Base-by-base conservation (phyloP, 2,113 vertebrate species). In the Columba livia region DNA sequence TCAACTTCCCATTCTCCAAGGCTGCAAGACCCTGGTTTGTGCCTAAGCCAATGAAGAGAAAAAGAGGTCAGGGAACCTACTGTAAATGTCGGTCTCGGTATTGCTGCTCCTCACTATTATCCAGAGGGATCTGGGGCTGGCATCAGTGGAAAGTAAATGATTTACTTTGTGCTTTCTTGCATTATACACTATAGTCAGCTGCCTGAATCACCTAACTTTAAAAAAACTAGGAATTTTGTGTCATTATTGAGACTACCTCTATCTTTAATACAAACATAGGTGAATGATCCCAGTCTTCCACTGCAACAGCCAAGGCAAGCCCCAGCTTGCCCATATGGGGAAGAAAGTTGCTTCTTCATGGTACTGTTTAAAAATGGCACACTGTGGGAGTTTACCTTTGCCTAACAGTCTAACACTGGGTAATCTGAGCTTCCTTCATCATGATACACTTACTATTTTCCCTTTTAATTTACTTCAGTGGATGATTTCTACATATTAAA, bases 351-450 rank as follows among this genome's bases (percentile, higher is more conserved):
- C 78, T 67, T 51, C 66, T 82, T 83, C 83, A 50, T 8, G 36
- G 54, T 57, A 69, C 42, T 64, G 26, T 42, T 93, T 79, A n/a
- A 80, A 93, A 94, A 89, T 48, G 83, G 60, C 31, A 75, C 71
- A 57, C 26, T 87, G 50, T 64, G 67, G 58, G 57, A 48, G 29
- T 60, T 89, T 90, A 58, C 61, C 79, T 95, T 58, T 91, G 72
- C 71, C 74, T 84, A 62, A 51, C 74, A 94, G 80, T 75, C 71
- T 86, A 84, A 83, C 73, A 40, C 70, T 77, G 77, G 95, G 71
- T 85, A 90, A 79, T 61, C 25, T 54, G 70, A 85, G 77, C 66
- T 85, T 87, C 54, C 86, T 87, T 86, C 73, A 58, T 69, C 42
- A 24, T 25, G 57, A 50, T 84, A 57, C 28, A 34, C 36, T 85